These are phyloP conservation scores for Tiliacea aurago DNA, from an alignment of 2,888 invertebrate genomes.

Conservation along the genomic window DNA sequence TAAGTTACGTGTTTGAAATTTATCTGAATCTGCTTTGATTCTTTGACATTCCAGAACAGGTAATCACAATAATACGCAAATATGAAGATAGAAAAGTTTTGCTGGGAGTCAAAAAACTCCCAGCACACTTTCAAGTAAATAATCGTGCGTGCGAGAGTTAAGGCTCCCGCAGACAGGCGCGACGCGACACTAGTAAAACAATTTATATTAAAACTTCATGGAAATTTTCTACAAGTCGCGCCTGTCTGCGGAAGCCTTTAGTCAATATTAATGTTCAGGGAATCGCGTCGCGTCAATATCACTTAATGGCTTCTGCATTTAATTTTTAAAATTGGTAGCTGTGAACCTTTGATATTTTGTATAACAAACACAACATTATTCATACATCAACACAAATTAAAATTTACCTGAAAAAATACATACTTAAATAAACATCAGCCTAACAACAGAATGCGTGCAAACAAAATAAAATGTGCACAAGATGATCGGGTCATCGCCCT, in stretches of 20 bases:
- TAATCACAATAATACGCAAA: neutral
- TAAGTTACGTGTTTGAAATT: slow-evolving; percentile 13
- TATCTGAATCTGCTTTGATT: slow-evolving; percentile 15
- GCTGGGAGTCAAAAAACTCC: neutral
- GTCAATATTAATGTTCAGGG: neutral
- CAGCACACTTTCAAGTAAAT: neutral
- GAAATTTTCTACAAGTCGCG: too few species aligned
- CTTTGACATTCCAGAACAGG: neutral
- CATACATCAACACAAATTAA: slow-evolving; percentile 23
- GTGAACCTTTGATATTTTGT: neutral
- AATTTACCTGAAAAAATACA: slow-evolving; percentile 28
- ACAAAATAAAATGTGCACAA: slow-evolving; percentile 70
- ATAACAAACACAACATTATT: slow-evolving; percentile 4
- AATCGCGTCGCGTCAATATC: neutral
- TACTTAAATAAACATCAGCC: slow-evolving; percentile 35
- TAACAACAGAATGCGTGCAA: slow-evolving; percentile 49
- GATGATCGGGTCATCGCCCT: slow-evolving; percentile 84
- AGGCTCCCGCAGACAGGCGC: too few species aligned
- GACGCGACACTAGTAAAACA: too few species aligned
- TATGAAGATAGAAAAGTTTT: neutral
- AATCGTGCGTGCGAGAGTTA: neutral
- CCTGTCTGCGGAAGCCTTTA: too few species aligned
- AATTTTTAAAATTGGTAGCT: slow-evolving; percentile 5
- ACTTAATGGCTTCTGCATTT: neutral
- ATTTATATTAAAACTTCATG: too few species aligned